phyloP scores from a whole-genome alignment of 2,113 vertebrate species.

The Heterocephalus glaber region DNA sequence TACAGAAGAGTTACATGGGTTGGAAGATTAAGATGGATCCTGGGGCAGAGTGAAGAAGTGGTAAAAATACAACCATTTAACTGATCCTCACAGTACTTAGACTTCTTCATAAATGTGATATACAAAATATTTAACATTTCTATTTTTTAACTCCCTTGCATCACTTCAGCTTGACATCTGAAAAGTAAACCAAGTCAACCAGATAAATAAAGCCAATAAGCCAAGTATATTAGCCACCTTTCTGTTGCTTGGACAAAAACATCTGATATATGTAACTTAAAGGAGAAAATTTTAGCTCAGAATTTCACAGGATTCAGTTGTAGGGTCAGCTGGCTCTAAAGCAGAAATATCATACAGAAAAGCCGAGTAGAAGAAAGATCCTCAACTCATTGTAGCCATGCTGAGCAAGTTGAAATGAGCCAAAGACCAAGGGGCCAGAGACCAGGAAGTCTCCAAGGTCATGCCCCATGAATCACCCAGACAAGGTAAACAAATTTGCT shows the following conservation, averaged over 20 bases:
- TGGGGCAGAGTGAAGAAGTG: not conserved
- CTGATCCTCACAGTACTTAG: not conserved
- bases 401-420: not conserved
- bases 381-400: not conserved
- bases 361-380: not conserved
- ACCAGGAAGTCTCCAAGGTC: not conserved
- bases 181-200: not conserved
- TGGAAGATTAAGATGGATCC: not conserved
- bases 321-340: not conserved
- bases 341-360: not conserved
- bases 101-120: not conserved
- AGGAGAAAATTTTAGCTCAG: not conserved
- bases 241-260: not conserved
- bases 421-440: not conserved
- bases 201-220: not conserved
- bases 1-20: not conserved
- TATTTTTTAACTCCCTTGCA: not conserved
- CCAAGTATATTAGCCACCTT: not conserved
- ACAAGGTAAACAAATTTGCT: conserved; percentile 14
- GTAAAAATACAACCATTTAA: not conserved
- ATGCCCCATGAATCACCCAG: not conserved
- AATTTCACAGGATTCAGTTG: not conserved
- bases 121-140: not conserved
- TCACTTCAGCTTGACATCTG: not conserved
- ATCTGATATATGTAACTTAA: not conserved